Evolutionary conservation across 2,113 vertebrate genomes (phyloP).

Genomic region (Rattus rattus): DNA sequence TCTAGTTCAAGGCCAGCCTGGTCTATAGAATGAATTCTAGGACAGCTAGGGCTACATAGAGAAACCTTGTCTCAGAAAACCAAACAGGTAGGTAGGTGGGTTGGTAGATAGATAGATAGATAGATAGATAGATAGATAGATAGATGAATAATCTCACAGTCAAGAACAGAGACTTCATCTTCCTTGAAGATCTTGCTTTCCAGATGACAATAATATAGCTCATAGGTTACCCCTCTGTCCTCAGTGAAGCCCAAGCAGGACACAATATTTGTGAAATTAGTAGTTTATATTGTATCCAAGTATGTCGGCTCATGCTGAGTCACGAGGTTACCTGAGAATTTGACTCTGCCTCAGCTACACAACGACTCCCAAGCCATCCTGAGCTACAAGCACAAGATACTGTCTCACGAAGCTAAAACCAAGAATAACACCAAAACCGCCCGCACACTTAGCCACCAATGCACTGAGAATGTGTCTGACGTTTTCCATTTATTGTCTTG

Average conservation of each 20-base stretch:
- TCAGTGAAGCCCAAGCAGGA: background rate
- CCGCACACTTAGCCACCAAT: background rate
- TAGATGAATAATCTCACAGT: background rate
- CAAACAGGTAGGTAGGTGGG: no score
- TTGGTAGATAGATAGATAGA: no score
- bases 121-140: no score
- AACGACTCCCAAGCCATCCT: background rate
- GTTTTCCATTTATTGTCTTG: background rate
- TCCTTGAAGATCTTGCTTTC: background rate
- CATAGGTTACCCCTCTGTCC: background rate
- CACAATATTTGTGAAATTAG: conserved; percentile 6
- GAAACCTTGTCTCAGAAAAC: no score
- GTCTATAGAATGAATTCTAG: no score
- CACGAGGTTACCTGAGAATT: background rate
- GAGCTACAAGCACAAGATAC: background rate
- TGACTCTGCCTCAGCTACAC: background rate
- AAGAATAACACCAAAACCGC: background rate
- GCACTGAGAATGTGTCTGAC: background rate
- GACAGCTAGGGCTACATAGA: no score
- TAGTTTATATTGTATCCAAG: background rate
- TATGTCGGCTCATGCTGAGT: no score
- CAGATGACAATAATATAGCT: background rate
- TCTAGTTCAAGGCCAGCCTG: no score
- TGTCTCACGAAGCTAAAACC: background rate
- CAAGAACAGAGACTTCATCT: background rate